Evolutionary conservation across 2,888 invertebrate genomes (phyloP).

Genomic region (Gari tellinella): DNA sequence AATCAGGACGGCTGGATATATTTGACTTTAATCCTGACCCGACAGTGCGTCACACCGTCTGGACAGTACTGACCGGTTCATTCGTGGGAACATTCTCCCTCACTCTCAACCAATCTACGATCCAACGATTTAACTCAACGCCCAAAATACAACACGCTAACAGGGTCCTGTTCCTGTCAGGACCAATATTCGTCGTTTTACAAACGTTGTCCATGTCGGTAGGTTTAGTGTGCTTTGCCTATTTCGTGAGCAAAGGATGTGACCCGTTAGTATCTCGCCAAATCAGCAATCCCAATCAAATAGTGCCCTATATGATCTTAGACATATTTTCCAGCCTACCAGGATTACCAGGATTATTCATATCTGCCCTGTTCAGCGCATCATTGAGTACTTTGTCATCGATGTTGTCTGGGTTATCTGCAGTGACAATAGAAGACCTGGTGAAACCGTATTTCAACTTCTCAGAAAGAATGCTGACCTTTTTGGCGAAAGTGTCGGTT

Average conservation of each 20-base stretch:
- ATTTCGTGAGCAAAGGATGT: slow-evolving; percentile 30
- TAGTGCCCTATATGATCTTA: slow-evolving; percentile 40
- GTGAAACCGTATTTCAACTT: slow-evolving; percentile 31
- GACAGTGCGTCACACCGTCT: slow-evolving; percentile 65
- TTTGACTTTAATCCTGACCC: slow-evolving; percentile 66
- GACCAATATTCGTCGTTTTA: slow-evolving; percentile 35
- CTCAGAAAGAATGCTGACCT: slow-evolving; percentile 24
- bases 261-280: slow-evolving; percentile 36
- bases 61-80: slow-evolving; percentile 61
- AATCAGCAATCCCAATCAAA: slow-evolving; percentile 45
- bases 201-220: slow-evolving; percentile 47
- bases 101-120: slow-evolving; percentile 64
- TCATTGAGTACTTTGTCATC: slow-evolving; percentile 49
- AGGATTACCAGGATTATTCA: slow-evolving; percentile 35
- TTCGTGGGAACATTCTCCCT: slow-evolving; percentile 62
- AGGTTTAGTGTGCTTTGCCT: slow-evolving; percentile 41
- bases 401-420: slow-evolving; percentile 33
- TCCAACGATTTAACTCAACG: slow-evolving; percentile 69
- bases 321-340: slow-evolving; percentile 33
- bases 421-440: slow-evolving; percentile 40
- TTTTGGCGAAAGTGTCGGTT: slow-evolving; percentile 36
- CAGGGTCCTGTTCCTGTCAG: slow-evolving; percentile 38
- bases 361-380: slow-evolving; percentile 33
- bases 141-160: slow-evolving; percentile 53
- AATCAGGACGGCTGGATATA: slow-evolving; percentile 33